Percentiles rank a stretch among this genome's conserved stretches.
Conservation (phyloP, 2,888 invertebrate species). For the Acleris sparsana region DNA sequence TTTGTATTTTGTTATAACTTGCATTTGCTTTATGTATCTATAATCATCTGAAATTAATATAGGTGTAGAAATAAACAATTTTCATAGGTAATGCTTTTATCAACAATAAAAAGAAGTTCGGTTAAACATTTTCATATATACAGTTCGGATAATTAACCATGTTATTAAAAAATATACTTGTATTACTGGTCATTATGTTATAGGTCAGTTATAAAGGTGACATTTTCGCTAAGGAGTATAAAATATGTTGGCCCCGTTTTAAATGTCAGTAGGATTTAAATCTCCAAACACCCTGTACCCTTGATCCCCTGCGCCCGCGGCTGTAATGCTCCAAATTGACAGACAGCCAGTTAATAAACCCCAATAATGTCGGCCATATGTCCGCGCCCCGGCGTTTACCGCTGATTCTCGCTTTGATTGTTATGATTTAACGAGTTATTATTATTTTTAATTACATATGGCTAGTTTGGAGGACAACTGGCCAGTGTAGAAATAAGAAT, state of each 20-base stretch:
- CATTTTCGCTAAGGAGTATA: too few relatives aligned
- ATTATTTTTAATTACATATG: slow-evolving; percentile 33
- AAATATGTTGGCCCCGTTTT: not conserved
- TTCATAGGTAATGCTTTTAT: too few relatives aligned
- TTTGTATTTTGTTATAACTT: not conserved
- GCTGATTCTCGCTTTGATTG: slow-evolving; percentile 18
- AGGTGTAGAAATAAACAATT: too few relatives aligned
- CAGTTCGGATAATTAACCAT: too few relatives aligned
- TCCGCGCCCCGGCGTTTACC: slow-evolving; percentile 58
- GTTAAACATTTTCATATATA: too few relatives aligned
- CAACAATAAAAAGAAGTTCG: too few relatives aligned
- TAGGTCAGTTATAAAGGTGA: too few relatives aligned
- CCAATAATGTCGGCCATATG: slow-evolving; percentile 75
- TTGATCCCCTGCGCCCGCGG: slow-evolving; percentile 51
- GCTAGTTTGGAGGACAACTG: not conserved
- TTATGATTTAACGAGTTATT: slow-evolving; percentile 29
- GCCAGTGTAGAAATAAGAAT: not conserved
- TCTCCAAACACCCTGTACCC: slow-evolving; percentile 52
- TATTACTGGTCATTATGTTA: too few relatives aligned
- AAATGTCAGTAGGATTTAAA: slow-evolving; percentile 1
- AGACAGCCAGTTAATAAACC: slow-evolving; percentile 81
- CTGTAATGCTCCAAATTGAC: slow-evolving; percentile 77
- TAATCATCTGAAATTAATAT: too few relatives aligned
- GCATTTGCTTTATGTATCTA: not conserved
- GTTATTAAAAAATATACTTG: too few relatives aligned